Conservation (phyloP, 2,797 vertebrate genomes). For the Silurus aristotelis region DNA sequence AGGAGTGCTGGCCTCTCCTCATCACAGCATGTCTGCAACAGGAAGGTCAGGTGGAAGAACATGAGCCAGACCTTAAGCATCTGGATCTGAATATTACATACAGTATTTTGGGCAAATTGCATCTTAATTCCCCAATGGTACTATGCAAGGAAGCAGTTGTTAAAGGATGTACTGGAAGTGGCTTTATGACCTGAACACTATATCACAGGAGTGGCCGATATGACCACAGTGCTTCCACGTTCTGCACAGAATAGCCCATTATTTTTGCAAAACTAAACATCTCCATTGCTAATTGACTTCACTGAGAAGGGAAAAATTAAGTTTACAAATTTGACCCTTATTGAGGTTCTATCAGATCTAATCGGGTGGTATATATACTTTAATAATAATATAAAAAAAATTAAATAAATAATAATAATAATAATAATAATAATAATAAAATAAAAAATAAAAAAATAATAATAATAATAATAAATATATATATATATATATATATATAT, state of each 20-base stretch:
- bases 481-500: too few species aligned
- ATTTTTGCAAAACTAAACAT: background rate
- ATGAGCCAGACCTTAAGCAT: constrained; percentile 29
- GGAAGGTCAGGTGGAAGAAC: constrained; percentile 28
- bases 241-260: background rate
- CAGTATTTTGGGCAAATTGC: constrained; percentile 14
- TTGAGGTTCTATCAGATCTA: too few species aligned
- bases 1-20: constrained; percentile 13
- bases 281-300: too few species aligned
- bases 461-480: too few species aligned
- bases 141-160: background rate
- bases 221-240: background rate
- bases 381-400: too few species aligned
- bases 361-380: too few species aligned
- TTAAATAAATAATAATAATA: too few species aligned
- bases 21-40: constrained; percentile 20
- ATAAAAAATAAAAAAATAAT: too few species aligned
- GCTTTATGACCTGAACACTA: background rate
- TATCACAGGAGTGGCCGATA: background rate
- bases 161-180: background rate
- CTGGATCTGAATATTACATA: constrained; percentile 19
- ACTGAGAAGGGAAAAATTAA: too few species aligned
- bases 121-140: background rate
- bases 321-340: too few species aligned
- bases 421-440: too few species aligned